Evolutionary conservation across 2,797 vertebrate genomes (phyloP).

Genomic region (Falco cherrug): DNA sequence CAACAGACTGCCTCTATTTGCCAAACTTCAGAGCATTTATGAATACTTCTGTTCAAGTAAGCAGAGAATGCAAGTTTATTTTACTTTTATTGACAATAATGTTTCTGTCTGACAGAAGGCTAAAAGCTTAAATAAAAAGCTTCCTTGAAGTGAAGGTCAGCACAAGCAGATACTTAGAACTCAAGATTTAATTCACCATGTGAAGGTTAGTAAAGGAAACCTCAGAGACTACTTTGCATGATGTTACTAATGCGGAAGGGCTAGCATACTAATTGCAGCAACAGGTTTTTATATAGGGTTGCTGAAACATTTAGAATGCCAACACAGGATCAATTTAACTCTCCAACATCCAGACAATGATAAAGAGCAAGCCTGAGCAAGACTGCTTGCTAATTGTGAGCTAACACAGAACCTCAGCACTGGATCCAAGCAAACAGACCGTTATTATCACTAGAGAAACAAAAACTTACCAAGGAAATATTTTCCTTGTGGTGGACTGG

Average conservation of each 20-base stretch:
- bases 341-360: neutral
- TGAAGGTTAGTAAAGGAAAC: conserved; percentile 20
- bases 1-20: neutral
- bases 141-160: conserved; percentile 61
- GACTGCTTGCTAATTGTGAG: neutral
- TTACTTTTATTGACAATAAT: neutral
- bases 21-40: neutral
- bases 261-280: neutral
- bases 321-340: neutral
- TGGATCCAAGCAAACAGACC: neutral
- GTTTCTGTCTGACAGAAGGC: neutral
- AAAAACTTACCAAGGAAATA: neutral
- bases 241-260: neutral
- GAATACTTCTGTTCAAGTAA: conserved; percentile 8
- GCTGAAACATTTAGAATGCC: neutral
- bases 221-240: neutral
- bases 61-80: conserved; percentile 19
- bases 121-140: conserved; percentile 44
- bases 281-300: neutral
- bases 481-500: neutral
- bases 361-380: neutral
- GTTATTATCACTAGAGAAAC: neutral
- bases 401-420: neutral
- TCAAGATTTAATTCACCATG: neutral
- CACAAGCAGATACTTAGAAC: conserved; percentile 16